Conservation (phyloP, 2,888 invertebrate species). For the Sinodicranocentrus sp. region DNA sequence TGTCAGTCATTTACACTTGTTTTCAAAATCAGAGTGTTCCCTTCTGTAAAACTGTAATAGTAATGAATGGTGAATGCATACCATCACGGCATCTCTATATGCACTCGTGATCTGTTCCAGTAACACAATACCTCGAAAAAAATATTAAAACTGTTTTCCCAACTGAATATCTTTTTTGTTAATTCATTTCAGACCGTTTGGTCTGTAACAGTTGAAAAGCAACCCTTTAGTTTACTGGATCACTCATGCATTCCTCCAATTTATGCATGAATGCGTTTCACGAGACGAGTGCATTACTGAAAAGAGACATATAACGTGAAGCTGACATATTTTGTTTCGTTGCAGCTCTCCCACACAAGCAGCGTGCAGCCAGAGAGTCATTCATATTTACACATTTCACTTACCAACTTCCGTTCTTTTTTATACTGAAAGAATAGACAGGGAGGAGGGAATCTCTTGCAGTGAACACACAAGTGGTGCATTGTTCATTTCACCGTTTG, state of each 20-base stretch:
- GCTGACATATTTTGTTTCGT: background rate
- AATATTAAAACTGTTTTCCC: background rate
- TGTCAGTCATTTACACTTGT: conserved; percentile 8
- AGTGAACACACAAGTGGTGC: conserved; percentile 44
- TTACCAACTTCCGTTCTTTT: conserved; percentile 47
- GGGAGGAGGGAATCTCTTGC: conserved; percentile 1
- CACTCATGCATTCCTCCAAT: background rate
- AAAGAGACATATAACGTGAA: background rate
- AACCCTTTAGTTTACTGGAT: background rate
- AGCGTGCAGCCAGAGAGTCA: conserved; percentile 19
- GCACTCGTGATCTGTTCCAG: conserved; percentile 7
- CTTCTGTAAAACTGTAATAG: too few relatives aligned
- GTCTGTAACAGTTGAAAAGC: background rate
- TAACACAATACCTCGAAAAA: conserved; percentile 14
- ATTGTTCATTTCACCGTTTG: conserved; percentile 27
- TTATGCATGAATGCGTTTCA: conserved; percentile 8
- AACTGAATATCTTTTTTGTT: background rate
- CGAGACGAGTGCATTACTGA: conserved; percentile 5
- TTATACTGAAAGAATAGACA: background rate
- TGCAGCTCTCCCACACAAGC: conserved; percentile 1
- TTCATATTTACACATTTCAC: conserved; percentile 43
- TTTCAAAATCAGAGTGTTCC: background rate
- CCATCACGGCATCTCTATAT: background rate
- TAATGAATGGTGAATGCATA: too few relatives aligned
- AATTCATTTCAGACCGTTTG: background rate